Evolutionary conservation across 1,140 invertebrate species (phyloP).

Genomic region (Drosophila nigrodunni): DNA sequence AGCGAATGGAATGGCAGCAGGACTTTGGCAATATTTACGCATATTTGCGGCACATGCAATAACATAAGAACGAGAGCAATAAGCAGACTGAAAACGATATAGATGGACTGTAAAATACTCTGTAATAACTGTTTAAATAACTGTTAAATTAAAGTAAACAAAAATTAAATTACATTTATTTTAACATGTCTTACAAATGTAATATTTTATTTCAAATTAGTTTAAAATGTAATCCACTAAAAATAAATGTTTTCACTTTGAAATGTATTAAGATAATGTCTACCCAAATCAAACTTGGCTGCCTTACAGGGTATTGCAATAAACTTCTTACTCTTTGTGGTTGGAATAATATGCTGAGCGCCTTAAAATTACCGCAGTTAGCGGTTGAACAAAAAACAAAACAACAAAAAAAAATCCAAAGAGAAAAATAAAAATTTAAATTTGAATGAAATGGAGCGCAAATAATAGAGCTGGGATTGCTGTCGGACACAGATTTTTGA

Average conservation of each 20-base stretch:
- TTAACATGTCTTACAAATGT: no score
- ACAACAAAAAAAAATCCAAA: background rate
- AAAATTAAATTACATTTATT: background rate
- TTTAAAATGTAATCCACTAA: no score
- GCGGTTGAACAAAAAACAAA: background rate
- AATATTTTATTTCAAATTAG: no score
- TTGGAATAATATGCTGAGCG: constrained; percentile 15
- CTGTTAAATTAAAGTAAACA: background rate
- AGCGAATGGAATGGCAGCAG: background rate
- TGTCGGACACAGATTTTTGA: constrained; percentile 13
- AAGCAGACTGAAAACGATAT: background rate
- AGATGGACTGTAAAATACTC: background rate
- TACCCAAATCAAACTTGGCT: no score
- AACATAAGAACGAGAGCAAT: constrained; percentile 7
- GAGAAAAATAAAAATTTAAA: constrained; percentile 18
- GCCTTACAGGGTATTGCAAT: background rate
- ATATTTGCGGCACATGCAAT: constrained; percentile 47
- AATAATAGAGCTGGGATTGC: constrained; percentile 9
- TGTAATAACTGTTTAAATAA: background rate
- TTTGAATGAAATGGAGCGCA: background rate
- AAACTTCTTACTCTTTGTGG: constrained; percentile 23
- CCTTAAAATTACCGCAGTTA: constrained; percentile 39
- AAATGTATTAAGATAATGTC: no score
- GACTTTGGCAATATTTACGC: constrained; percentile 45
- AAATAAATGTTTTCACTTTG: no score